A percentile compares a stretch with the other conserved stretches of the same genome.
These are phyloP conservation scores for Oppia nitens DNA, from an alignment of 1,140 invertebrate species.

Conservation along the genomic window DNA sequence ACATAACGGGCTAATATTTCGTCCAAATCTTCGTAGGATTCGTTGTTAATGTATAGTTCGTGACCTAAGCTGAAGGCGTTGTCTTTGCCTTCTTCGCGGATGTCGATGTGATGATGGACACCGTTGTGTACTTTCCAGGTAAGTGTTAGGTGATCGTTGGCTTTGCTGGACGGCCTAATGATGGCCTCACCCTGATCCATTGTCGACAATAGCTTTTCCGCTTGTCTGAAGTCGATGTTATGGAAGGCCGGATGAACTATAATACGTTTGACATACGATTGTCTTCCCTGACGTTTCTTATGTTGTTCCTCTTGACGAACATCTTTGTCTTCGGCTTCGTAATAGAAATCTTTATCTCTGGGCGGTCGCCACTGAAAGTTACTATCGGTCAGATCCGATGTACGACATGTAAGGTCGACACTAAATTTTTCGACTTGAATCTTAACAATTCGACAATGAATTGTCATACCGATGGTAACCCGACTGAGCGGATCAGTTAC, in stretches of 20 bases:
- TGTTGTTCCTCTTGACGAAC: conserved; percentile 52
- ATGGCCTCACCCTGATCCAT: conserved; percentile 95
- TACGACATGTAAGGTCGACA: conserved; percentile 82
- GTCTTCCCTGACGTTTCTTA: conserved; percentile 55
- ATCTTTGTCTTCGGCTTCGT: conserved; percentile 64
- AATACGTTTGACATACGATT: conserved; percentile 79
- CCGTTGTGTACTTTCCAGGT: conserved; percentile 95
- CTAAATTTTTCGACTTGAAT: conserved; percentile 88
- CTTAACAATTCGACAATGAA: conserved; percentile 84
- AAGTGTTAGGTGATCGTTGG: conserved; percentile 83
- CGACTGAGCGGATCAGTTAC: conserved; percentile 83
- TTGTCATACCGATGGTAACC: conserved; percentile 61
- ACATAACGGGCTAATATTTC: conserved; percentile 95
- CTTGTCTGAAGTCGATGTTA: conserved; percentile 84
- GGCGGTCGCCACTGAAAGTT: conserved; percentile 56
- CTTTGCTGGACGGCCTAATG: conserved; percentile 88
- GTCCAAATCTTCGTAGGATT: conserved; percentile 88
- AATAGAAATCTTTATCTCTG: conserved; percentile 82
- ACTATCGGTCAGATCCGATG: conserved; percentile 76
- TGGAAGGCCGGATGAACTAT: conserved; percentile 95
- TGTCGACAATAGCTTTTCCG: conserved; percentile 69
- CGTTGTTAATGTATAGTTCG: conserved; percentile 57
- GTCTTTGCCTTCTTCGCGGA: conserved; percentile 87
- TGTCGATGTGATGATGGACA: conserved; percentile 88
- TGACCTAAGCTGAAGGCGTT: conserved; percentile 88